phyloP scores from a whole-genome alignment of 2,113 vertebrate genomes.

The Columba livia region DNA sequence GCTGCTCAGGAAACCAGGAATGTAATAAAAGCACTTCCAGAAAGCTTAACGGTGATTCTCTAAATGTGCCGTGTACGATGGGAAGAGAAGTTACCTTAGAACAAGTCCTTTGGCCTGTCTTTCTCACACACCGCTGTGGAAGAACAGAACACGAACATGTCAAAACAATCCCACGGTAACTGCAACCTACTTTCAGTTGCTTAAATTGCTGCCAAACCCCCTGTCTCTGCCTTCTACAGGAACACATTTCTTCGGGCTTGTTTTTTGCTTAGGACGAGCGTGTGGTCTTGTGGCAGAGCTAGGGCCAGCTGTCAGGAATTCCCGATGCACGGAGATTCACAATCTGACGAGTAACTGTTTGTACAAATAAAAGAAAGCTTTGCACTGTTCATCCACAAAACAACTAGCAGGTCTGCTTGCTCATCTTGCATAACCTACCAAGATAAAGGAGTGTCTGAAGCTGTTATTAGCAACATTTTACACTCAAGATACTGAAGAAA shows the following conservation, averaged over 20 bases:
- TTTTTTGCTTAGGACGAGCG: not conserved
- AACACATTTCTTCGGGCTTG: not conserved
- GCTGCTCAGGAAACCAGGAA: not conserved
- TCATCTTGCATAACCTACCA: not conserved
- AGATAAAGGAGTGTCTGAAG: not conserved
- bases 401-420: not conserved
- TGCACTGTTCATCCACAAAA: not conserved
- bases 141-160: not conserved
- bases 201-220: not conserved
- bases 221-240: not conserved
- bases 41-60: not conserved
- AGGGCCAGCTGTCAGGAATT: not conserved
- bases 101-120: not conserved
- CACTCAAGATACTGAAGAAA: not conserved
- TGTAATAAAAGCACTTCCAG: not conserved
- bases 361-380: not conserved
- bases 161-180: constrained; percentile 2
- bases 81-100: not conserved
- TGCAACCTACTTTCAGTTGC: constrained; percentile 15
- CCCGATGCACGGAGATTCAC: not conserved
- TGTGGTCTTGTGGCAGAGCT: not conserved
- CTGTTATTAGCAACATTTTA: not conserved
- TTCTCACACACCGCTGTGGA: not conserved
- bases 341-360: accelerated
- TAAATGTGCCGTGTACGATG: not conserved